Evolutionary conservation across 1,140 invertebrate species (phyloP), one percentile per base, ranked within the genome.

Genomic region (Oedothorax gibbosus): DNA sequence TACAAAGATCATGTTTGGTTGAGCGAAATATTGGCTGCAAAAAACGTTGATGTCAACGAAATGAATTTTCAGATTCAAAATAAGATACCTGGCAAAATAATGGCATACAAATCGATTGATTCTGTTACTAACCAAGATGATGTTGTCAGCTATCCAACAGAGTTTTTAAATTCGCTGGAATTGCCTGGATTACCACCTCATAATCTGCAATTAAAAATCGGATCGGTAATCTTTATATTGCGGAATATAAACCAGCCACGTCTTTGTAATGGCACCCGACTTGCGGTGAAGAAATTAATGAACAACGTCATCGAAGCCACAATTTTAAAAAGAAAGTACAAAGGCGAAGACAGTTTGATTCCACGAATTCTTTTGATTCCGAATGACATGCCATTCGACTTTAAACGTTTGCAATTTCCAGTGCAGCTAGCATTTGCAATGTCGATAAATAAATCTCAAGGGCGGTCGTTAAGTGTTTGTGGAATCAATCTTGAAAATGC

Each of bases 401-500:
- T 92, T 83, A 90, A 90, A 88, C 69, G 91, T 65, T 49, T 90
- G 0, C 91, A 93, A 86, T 92, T 93, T 89, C 91, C 91, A n/a
- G 57, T 93, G 0, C 87, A 89, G 84, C 76, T 91, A 2, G 87
- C 88, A 2, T 93, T 92, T 88, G 90, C 91, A 20, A 91, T 92
- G 88, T 91, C 91, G 0, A 91, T 93, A 8, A 92, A 92, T 87
- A 92, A 93, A 88, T 86, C 91, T 8, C 92, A 93, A 88, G 91
- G 92, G 14, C 91, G 92, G 88, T 86, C 89, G 3, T 73, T 89
- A 6, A 14, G 68, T 66, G 53, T 75, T 18, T 75, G 72, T 0
- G 53, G 69, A 14, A 53, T 72, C 15, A 72, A 72, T 72, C 20
- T 54, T 14, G 49, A n/a, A 72, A 72, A 72, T n/a, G n/a, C n/a